phyloP scores from a whole-genome alignment of 2,888 invertebrate genomes.

The Heliconius cydno region DNA sequence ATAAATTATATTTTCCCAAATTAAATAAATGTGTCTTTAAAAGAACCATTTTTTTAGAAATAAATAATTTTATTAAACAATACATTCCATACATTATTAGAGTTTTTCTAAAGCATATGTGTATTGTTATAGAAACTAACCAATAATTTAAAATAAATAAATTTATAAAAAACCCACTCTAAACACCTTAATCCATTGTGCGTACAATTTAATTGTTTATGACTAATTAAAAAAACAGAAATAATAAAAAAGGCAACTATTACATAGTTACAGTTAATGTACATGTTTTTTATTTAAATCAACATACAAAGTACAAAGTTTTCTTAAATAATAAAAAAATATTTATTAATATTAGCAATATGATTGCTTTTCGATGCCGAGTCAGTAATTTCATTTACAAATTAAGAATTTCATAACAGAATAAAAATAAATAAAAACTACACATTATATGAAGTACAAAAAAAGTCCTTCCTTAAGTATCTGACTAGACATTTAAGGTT shows the following conservation, averaged over 20 bases:
- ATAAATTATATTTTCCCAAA: background rate
- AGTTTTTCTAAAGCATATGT: background rate
- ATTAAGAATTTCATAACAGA: background rate
- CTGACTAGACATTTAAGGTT: conserved; percentile 17
- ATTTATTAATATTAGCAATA: background rate
- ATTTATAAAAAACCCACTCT: background rate
- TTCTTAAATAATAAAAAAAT: background rate
- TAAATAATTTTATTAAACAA: background rate
- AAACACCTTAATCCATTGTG: background rate
- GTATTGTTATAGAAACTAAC: background rate
- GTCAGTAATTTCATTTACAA: background rate
- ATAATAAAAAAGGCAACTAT: background rate
- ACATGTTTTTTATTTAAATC: background rate
- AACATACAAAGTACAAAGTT: background rate
- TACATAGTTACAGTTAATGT: background rate
- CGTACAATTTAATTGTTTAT: background rate
- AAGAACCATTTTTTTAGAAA: background rate
- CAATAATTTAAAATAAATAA: background rate
- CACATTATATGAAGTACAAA: background rate
- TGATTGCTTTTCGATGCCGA: background rate
- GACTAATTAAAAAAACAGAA: background rate
- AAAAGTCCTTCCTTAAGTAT: conserved; percentile 1
- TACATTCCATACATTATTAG: background rate
- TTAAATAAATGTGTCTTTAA: conserved; percentile 11
- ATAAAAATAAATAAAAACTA: conserved; percentile 3